Conservation (phyloP, 2,113 vertebrate species). For the Dinomys branickii region DNA sequence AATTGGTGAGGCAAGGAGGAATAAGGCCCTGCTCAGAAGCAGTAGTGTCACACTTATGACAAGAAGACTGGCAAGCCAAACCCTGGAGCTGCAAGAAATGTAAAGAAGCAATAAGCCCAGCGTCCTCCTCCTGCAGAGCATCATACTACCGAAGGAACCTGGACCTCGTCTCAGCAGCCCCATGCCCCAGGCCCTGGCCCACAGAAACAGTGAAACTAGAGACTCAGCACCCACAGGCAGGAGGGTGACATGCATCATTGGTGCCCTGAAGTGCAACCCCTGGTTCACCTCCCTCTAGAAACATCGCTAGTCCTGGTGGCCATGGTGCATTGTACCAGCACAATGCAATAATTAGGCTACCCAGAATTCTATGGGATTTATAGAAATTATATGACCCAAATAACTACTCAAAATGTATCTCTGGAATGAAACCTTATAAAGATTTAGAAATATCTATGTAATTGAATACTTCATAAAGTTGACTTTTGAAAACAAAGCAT, state of each 20-base stretch:
- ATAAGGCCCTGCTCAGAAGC: not conserved
- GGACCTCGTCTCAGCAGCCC: not conserved
- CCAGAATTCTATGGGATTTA: not conserved
- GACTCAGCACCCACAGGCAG: not conserved
- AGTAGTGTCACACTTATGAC: not conserved
- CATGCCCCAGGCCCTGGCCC: not conserved
- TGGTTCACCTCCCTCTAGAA: not conserved
- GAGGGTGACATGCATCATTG: not conserved
- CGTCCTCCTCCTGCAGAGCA: not conserved
- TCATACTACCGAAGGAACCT: not conserved
- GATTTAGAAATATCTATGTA: not conserved
- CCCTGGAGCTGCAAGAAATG: not conserved
- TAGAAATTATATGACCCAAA: not conserved
- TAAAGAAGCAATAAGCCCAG: not conserved
- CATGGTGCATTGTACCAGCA: not conserved
- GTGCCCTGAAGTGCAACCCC: not conserved
- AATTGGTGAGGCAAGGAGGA: not conserved
- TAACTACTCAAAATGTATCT: not conserved
- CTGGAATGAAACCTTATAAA: not conserved
- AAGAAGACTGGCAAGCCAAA: not conserved
- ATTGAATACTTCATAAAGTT: not conserved
- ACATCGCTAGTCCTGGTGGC: not conserved
- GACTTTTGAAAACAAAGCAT: not conserved
- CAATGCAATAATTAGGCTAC: not conserved
- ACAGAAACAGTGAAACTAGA: not conserved